Conservation (phyloP, 2,888 invertebrate genomes). For the Ecdyonurus torrentis region DNA sequence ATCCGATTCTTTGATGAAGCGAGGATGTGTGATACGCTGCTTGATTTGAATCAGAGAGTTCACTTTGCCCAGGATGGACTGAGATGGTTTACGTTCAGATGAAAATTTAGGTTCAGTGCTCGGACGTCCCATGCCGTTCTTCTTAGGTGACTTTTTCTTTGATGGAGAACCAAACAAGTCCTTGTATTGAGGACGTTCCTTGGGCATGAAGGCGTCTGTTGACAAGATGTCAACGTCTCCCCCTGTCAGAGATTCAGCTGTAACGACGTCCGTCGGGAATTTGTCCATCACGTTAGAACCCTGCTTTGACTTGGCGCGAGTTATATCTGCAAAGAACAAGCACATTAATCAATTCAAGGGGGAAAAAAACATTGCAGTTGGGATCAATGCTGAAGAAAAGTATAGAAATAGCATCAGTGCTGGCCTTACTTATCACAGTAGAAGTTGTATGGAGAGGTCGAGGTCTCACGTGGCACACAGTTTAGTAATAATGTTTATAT, state of each 20-base stretch:
- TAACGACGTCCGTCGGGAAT: constrained; percentile 58
- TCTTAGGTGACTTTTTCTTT: constrained; percentile 27
- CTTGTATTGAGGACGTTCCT: constrained; percentile 33
- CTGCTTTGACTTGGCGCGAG: constrained; percentile 34
- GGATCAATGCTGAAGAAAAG: too few species aligned
- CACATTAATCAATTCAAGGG: background rate
- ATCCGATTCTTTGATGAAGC: constrained; percentile 31
- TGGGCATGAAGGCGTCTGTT: constrained; percentile 35
- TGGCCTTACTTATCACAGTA: too few species aligned
- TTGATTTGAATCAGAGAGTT: background rate
- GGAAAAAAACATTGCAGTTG: too few species aligned
- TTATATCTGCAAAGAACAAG: constrained; percentile 4
- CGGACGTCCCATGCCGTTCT: constrained; percentile 15
- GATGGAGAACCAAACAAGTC: constrained; percentile 32
- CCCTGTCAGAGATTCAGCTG: constrained; percentile 52
- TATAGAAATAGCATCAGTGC: too few species aligned
- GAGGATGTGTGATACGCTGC: constrained; percentile 29
- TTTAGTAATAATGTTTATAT: too few species aligned
- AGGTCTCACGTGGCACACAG: too few species aligned
- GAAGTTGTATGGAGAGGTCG: too few species aligned
- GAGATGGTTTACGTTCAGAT: constrained; percentile 18
- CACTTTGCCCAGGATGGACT: constrained; percentile 3
- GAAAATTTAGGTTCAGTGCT: constrained; percentile 17
- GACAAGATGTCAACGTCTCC: constrained; percentile 54
- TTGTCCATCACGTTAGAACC: constrained; percentile 46